phyloP scores from a whole-genome alignment of 2,113 vertebrate species.

The Mesitornis unicolor region DNA sequence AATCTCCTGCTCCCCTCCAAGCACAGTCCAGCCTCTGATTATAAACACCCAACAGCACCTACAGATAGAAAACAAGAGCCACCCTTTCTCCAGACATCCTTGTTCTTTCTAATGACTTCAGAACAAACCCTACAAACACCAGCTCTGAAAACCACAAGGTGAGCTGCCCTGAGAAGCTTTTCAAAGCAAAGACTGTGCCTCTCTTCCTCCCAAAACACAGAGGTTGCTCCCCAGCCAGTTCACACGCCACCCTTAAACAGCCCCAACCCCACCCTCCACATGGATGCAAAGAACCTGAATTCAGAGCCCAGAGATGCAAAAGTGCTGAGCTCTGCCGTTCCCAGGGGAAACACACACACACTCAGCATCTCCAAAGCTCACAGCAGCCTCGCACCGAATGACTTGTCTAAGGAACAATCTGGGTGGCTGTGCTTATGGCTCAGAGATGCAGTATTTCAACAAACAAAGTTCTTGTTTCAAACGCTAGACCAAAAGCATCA shows the following conservation, averaged over 20 bases:
- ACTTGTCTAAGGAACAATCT: background rate
- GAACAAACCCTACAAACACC: background rate
- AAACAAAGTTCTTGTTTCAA: background rate
- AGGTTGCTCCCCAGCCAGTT: background rate
- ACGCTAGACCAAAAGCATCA: background rate
- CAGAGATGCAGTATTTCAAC: background rate
- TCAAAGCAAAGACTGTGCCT: background rate
- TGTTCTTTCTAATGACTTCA: background rate
- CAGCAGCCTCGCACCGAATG: background rate
- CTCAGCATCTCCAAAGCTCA: background rate
- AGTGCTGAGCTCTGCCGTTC: background rate
- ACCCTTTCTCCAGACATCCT: background rate
- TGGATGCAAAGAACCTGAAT: background rate
- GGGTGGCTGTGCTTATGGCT: background rate
- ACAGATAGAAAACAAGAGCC: background rate
- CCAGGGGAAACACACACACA: rapidly evolving
- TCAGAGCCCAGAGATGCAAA: background rate
- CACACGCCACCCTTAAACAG: background rate
- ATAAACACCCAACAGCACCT: background rate
- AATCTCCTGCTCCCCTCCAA: background rate
- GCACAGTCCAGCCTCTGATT: background rate
- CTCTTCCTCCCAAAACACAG: background rate
- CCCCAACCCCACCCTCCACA: background rate
- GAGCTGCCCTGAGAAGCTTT: background rate
- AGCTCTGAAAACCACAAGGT: background rate